Conservation (phyloP, 2,113 vertebrate genomes). For the Vulpes vulpes region DNA sequence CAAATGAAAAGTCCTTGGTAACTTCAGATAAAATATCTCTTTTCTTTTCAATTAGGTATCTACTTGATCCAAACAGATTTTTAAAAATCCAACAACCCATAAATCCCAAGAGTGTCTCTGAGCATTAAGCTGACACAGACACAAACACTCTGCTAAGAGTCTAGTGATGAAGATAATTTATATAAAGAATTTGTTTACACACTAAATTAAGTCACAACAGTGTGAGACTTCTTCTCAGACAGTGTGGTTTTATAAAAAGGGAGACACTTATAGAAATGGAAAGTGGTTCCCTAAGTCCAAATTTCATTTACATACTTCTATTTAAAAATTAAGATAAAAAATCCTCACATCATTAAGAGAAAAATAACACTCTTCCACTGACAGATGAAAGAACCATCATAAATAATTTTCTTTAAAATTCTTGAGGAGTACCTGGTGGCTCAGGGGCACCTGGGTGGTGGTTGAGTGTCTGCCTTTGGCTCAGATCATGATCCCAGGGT, state of each 20-base stretch:
- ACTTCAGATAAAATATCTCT: conserved; percentile 22
- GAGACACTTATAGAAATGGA: neutral
- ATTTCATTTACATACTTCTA: conserved; percentile 34
- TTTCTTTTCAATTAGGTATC: conserved; percentile 54
- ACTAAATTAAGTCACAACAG: neutral
- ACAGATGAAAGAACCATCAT: neutral
- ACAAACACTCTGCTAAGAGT: conserved; percentile 6
- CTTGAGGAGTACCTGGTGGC: neutral
- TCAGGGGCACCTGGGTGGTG: no score
- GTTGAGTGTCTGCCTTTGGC: no score
- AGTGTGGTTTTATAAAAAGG: neutral
- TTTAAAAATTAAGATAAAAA: conserved; percentile 22
- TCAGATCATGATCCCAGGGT: no score
- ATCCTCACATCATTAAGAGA: neutral
- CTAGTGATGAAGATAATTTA: conserved; percentile 19
- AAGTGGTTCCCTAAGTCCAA: conserved; percentile 20
- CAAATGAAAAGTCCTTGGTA: conserved; percentile 38
- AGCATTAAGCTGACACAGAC: neutral
- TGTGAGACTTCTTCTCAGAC: neutral
- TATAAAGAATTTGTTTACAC: conserved; percentile 8
- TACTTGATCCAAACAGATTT: neutral
- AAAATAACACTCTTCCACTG: conserved; percentile 26
- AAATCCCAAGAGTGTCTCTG: neutral
- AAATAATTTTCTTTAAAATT: conserved; percentile 53
- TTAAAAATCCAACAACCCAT: conserved; percentile 16